Evolutionary conservation across 2,797 vertebrate species (phyloP).

Genomic region (Spheniscus humboldti): DNA sequence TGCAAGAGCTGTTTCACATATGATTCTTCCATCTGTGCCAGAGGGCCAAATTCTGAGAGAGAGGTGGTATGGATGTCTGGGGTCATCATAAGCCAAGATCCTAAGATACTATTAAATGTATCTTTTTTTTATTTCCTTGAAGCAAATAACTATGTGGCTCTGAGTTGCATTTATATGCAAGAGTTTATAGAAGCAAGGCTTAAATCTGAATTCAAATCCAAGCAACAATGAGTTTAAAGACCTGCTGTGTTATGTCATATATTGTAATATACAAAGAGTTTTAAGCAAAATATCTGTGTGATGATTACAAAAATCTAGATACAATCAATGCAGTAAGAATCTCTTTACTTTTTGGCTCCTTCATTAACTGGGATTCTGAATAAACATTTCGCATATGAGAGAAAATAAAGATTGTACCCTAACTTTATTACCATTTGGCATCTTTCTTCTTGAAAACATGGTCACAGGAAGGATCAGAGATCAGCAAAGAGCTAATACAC

Average conservation of each 20-base stretch:
- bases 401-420: neutral
- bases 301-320: neutral
- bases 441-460: neutral
- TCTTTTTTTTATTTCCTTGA: neutral
- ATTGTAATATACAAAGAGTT: neutral
- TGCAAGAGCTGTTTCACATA: neutral
- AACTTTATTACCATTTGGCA: neutral
- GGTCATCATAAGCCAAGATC: neutral
- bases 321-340: neutral
- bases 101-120: neutral
- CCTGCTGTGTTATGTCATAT: neutral
- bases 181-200: neutral
- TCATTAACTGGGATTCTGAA: conserved; percentile 6
- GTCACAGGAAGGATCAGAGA: neutral
- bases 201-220: neutral
- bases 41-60: neutral
- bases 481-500: neutral
- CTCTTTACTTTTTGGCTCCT: neutral
- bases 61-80: neutral
- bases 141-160: neutral
- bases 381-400: neutral
- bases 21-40: neutral
- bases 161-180: neutral
- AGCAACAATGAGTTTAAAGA: neutral
- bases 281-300: neutral